phyloP scores from a whole-genome alignment of 2,888 invertebrate species.

The Chrysotoxum bicinctum region DNA sequence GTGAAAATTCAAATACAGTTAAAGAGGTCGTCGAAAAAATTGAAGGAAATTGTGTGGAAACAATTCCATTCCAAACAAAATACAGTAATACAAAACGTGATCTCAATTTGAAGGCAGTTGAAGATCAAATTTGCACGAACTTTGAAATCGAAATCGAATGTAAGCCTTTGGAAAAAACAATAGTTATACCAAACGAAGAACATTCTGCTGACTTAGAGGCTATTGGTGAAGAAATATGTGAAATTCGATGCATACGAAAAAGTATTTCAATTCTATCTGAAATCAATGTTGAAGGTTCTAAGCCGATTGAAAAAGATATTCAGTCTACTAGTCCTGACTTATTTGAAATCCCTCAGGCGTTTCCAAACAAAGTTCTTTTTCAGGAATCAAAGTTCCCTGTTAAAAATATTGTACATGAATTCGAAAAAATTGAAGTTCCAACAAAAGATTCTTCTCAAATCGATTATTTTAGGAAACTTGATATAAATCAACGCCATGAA shows the following conservation, averaged over 20 bases:
- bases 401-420: background rate
- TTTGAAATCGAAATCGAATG: background rate
- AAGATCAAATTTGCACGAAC: conserved; percentile 40
- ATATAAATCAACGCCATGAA: background rate
- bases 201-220: conserved; percentile 66
- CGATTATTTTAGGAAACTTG: background rate
- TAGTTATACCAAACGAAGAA: conserved; percentile 73
- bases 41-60: conserved; percentile 26
- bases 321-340: background rate
- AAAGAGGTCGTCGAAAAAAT: conserved; percentile 36
- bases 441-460: background rate
- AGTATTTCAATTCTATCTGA: conserved; percentile 75
- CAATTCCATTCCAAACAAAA: conserved; percentile 47
- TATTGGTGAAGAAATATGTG: conserved; percentile 76
- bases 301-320: background rate
- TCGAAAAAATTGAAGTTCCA: background rate
- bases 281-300: background rate
- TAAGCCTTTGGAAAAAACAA: background rate
- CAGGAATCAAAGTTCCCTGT: conserved; percentile 2
- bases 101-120: conserved; percentile 32
- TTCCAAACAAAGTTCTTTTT: background rate
- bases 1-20: background rate
- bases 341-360: background rate
- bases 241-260: conserved; percentile 76
- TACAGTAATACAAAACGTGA: background rate